Conservation (phyloP, 2,797 vertebrate species). For the Cyclopterus lumpus region DNA sequence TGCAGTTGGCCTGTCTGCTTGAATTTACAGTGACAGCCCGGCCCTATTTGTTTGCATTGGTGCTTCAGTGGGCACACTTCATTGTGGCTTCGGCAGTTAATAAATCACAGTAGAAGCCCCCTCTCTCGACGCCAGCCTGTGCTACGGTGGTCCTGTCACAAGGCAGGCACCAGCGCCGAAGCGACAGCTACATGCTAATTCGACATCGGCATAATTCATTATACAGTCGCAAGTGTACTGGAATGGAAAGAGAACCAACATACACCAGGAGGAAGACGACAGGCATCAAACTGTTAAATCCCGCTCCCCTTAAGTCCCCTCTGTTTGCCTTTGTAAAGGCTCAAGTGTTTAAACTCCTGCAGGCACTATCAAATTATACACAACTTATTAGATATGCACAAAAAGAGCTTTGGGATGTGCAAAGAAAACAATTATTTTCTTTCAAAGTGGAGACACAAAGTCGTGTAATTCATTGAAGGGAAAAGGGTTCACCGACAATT, state of each 20-base stretch:
- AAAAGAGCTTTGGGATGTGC: constrained; percentile 31
- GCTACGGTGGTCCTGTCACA: constrained; percentile 84
- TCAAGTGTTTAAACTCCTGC: constrained; percentile 48
- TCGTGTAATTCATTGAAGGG: constrained; percentile 32
- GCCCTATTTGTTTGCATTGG: constrained; percentile 80
- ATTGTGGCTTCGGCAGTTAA: constrained; percentile 80
- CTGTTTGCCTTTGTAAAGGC: constrained; percentile 63
- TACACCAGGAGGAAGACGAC: constrained; percentile 75
- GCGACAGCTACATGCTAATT: constrained; percentile 87
- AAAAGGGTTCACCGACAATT: constrained; percentile 51
- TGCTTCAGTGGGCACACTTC: constrained; percentile 82
- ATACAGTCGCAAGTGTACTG: constrained; percentile 83
- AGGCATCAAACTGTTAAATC: constrained; percentile 81
- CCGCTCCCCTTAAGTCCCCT: constrained; percentile 69
- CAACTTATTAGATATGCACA: constrained; percentile 42
- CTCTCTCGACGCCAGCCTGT: constrained; percentile 57
- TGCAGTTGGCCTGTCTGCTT: constrained; percentile 64
- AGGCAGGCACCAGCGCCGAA: constrained; percentile 74
- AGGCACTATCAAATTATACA: constrained; percentile 48
- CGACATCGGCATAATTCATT: constrained; percentile 86
- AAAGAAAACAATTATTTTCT: constrained; percentile 35
- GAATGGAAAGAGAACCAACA: constrained; percentile 82
- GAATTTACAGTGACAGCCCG: constrained; percentile 78
- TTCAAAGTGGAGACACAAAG: constrained; percentile 20
- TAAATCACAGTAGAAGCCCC: constrained; percentile 80